These are phyloP conservation scores for Mycogona germanica DNA, from an alignment of 2,888 invertebrate species.

Conservation along the genomic window DNA sequence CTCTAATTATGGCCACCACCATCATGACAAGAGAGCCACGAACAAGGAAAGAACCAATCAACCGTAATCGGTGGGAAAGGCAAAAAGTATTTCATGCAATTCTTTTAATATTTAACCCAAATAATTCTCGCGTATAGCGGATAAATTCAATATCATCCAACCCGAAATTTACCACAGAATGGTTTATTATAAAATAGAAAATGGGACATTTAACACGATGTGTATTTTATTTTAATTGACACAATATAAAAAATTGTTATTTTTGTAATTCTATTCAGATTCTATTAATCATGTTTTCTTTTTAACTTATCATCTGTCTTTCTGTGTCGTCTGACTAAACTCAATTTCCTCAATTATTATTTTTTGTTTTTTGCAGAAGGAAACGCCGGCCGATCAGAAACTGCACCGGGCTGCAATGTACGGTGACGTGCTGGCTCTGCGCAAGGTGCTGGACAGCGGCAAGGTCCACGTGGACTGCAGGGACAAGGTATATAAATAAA, in stretches of 20 bases:
- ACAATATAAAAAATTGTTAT: neutral
- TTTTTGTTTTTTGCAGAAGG: slow-evolving; percentile 47
- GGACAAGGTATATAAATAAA: slow-evolving; percentile 85
- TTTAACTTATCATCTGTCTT: neutral
- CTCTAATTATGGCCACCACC: too few species aligned
- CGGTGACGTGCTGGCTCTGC: slow-evolving; percentile 65
- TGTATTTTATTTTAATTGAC: neutral
- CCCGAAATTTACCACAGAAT: too few species aligned
- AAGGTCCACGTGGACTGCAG: slow-evolving; percentile 90
- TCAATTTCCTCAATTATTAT: neutral
- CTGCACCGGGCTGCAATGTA: slow-evolving; percentile 79
- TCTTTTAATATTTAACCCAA: too few species aligned
- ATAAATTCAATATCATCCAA: too few species aligned
- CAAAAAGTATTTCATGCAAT: too few species aligned
- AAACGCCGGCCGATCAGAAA: slow-evolving; percentile 83
- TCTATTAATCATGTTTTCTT: too few species aligned
- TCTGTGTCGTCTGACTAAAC: neutral
- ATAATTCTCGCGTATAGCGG: too few species aligned
- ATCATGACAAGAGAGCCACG: too few species aligned
- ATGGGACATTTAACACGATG: too few species aligned
- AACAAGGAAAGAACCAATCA: too few species aligned
- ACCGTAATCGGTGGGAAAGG: too few species aligned
- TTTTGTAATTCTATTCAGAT: neutral
- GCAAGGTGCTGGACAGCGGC: slow-evolving; percentile 73
- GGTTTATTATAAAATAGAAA: too few species aligned